Evolutionary conservation across 2,797 vertebrate genomes (phyloP).

Genomic region (Cetoscarus ocellatus): DNA sequence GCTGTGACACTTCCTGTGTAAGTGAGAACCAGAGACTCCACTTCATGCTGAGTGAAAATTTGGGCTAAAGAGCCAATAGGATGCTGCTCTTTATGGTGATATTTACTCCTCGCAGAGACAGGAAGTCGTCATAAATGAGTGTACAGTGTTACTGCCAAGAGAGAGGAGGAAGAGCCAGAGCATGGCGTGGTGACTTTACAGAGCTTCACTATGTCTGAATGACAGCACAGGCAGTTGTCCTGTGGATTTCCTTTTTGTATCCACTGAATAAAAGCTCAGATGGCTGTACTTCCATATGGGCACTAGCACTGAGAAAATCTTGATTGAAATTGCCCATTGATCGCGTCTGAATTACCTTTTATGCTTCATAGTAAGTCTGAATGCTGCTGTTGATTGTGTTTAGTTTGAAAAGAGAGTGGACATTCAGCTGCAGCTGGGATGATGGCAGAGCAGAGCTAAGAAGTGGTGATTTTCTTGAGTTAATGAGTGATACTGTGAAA

Average conservation of each 20-base stretch:
- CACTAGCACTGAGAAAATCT: conserved; percentile 46
- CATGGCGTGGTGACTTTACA: conserved; percentile 32
- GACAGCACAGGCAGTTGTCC: conserved; percentile 48
- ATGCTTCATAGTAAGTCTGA: conserved; percentile 34
- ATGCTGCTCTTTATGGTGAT: conserved; percentile 59
- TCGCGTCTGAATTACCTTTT: conserved; percentile 48
- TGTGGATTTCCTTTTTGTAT: conserved; percentile 59
- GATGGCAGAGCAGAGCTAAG: conserved; percentile 1
- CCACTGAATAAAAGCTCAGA: conserved; percentile 43
- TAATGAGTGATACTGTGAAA: too few species aligned
- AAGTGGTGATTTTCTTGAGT: background rate
- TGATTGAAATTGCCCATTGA: conserved; percentile 53
- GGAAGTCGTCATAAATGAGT: conserved; percentile 71
- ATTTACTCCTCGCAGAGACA: conserved; percentile 57
- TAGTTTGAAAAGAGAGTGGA: conserved; percentile 4
- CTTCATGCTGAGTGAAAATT: conserved; percentile 58
- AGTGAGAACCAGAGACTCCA: conserved; percentile 53
- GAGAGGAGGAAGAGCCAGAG: conserved; percentile 35
- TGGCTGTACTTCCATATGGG: conserved; percentile 66
- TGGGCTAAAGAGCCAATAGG: conserved; percentile 58
- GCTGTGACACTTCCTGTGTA: conserved; percentile 67
- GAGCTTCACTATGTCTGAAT: conserved; percentile 46
- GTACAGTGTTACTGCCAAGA: conserved; percentile 34
- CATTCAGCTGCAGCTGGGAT: conserved; percentile 31
- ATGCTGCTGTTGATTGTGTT: conserved; percentile 18